Base-by-base conservation (phyloP, 2,888 invertebrate genomes). In the Drosophila emarginata region DNA sequence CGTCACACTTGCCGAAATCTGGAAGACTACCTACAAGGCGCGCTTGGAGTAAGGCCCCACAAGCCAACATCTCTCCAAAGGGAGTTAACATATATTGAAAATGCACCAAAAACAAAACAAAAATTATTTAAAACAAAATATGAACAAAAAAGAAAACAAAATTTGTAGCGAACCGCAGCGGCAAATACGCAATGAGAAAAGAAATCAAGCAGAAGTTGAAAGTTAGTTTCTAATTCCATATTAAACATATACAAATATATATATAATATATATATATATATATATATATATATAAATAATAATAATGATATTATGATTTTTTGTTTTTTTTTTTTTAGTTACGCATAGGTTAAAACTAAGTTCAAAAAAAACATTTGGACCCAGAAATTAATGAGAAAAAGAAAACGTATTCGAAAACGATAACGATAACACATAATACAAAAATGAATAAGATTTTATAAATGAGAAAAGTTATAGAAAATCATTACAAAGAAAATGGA, bases 1-100 rank as follows among this genome's bases (percentile, higher is more conserved):
- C 28, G 97, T 98, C 36, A 97, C 97, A 93, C 94, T 98, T 79
- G 97, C 97, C 77, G 97, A 98, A 93, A 97, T 98, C 85, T 98
- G 98, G 98, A 98, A 98, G 93, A 97, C 97, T 85, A 97, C 96
- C 92, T 97, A 97, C 94, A 97, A 97, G 93, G 96, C 96, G 83
- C 95, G 97, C 77, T 93, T 97, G 91, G 97, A 97, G 93, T 97
- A 95, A 95, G 92, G 92, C 76, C 62, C 62, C 12, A 57, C 4
- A 12, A 4, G 45, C 12, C 40, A 9, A 4, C 21, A 45, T 45
- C 45, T 45, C 45, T 45, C 21, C 45, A 54, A 15, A 14, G 58
- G 56, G 59, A 72, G 63, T 63, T 80, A 79, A 45, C 9, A 45
- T 45, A 45, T 54, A 36, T 15, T 71, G 37, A 73, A 72, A 83